Conservation (phyloP, 2,797 vertebrate species). For the Rhadinocentrus ornatus region DNA sequence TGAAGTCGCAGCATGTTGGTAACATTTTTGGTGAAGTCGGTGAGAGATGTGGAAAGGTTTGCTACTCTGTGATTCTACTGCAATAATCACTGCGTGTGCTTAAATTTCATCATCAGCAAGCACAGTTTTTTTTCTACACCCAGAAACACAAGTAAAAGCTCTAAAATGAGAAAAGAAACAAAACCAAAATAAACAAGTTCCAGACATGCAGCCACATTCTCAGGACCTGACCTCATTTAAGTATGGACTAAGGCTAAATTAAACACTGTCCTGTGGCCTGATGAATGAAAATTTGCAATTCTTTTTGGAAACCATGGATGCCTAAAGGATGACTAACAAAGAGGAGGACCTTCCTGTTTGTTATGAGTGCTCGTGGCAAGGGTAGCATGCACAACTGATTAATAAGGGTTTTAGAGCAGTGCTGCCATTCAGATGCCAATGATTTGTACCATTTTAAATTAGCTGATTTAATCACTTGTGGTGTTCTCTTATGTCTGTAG, state of each 20-base stretch:
- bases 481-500: not conserved
- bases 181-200: not conserved
- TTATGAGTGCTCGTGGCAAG: not conserved
- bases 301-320: not conserved
- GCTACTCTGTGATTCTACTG: not conserved
- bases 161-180: not conserved
- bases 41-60: not conserved
- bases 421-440: not conserved
- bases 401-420: not conserved
- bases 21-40: not conserved
- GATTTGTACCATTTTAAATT: not conserved
- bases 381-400: not conserved
- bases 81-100: not conserved
- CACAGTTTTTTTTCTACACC: not conserved
- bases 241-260: not conserved
- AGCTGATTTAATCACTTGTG: not conserved
- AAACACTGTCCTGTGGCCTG: not conserved
- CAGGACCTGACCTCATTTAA: not conserved
- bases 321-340: not conserved
- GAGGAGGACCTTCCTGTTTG: not conserved
- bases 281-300: constrained; percentile 2
- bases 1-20: not conserved
- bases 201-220: not conserved
- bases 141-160: not conserved
- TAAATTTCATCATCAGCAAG: not conserved